phyloP scores from a whole-genome alignment of 2,113 vertebrate genomes.

The Gymnocephalus cernua region DNA sequence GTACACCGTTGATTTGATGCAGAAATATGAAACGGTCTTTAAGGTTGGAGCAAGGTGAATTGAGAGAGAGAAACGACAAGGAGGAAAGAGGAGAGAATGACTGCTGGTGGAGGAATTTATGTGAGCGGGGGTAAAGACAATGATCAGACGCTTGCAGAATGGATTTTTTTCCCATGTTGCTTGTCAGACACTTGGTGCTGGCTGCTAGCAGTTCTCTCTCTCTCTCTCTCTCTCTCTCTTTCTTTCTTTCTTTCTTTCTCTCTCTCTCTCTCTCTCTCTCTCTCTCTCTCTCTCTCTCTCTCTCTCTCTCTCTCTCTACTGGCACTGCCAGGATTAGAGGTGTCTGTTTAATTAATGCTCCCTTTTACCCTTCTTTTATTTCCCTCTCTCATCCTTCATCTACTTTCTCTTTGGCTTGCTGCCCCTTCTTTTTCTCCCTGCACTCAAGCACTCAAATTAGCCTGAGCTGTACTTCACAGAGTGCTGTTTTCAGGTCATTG shows the following conservation, averaged over 20 bases:
- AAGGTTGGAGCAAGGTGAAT: conserved; percentile 24
- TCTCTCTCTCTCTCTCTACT: conserved; percentile 2
- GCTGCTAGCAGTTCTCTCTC: too few species aligned
- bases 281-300: too few species aligned
- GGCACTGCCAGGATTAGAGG: conserved; percentile 38
- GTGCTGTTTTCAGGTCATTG: conserved; percentile 63
- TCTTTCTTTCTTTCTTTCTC: too few species aligned
- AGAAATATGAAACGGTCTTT: too few species aligned
- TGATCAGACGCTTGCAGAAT: conserved; percentile 49
- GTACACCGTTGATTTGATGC: too few species aligned
- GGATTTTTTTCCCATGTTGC: conserved; percentile 38
- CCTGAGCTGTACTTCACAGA: conserved; percentile 45
- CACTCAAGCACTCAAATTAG: conserved; percentile 62
- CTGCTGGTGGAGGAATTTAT: conserved; percentile 51
- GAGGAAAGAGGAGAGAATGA: conserved; percentile 11
- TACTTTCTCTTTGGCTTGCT: conserved; percentile 26
- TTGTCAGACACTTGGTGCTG: conserved; percentile 56
- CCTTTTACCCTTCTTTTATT: conserved; percentile 23
- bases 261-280: not conserved
- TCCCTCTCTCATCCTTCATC: conserved; percentile 36
- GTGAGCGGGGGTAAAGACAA: conserved; percentile 57
- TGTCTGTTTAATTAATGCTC: conserved; percentile 48
- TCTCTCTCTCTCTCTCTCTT: too few species aligned
- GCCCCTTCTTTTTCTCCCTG: conserved; percentile 21
- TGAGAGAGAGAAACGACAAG: conserved; percentile 24